A percentile compares a stretch with the other conserved stretches of the same genome.
phyloP scores from a whole-genome alignment of 2,888 invertebrate species.

The Dolichopus griseipennis region DNA sequence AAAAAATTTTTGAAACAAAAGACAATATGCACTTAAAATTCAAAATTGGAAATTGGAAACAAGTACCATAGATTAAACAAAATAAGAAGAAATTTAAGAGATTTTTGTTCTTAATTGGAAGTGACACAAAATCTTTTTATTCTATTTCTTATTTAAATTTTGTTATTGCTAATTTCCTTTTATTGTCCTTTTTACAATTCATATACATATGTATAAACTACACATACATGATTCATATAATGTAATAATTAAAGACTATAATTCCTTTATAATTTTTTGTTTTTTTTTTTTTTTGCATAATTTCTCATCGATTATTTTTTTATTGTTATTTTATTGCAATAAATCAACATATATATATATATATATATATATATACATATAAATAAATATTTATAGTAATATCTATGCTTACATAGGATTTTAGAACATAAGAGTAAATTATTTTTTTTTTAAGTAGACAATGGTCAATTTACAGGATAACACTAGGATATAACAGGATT shows the following conservation, averaged over 20 bases:
- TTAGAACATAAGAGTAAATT: not conserved
- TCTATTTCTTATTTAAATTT: not conserved
- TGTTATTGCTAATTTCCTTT: not conserved
- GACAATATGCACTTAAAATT: no score
- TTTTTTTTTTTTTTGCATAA: not conserved
- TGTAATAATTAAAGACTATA: not conserved
- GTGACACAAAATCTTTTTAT: not conserved
- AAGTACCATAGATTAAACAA: no score
- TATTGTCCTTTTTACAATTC: not conserved
- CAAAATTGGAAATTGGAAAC: no score
- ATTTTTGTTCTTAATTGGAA: not conserved
- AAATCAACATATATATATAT: not conserved
- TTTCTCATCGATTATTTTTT: not conserved
- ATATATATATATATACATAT: not conserved
- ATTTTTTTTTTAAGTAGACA: not conserved
- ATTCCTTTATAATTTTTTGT: not conserved
- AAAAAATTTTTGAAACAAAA: no score
- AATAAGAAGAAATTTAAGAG: not conserved
- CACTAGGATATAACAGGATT: not conserved
- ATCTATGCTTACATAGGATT: not conserved
- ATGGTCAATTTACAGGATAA: constrained; percentile 1
- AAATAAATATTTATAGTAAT: no score
- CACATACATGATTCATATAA: no score
- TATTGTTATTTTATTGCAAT: not conserved
- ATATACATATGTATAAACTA: not conserved